phyloP scores from a whole-genome alignment of 2,888 invertebrate species.

The Gandaritis pyraliata region DNA sequence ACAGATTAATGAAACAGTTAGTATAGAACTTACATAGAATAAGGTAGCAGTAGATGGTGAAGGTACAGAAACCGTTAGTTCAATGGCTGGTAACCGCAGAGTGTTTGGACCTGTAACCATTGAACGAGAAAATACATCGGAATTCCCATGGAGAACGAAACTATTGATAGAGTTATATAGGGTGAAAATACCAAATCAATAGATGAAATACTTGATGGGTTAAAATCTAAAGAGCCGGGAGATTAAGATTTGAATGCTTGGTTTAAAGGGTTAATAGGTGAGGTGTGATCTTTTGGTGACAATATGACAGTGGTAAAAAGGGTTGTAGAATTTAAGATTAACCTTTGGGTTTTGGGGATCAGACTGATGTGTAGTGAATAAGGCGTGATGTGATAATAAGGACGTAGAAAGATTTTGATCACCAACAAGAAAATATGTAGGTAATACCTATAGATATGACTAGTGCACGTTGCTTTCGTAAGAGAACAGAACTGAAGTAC shows the following conservation, averaged over 20 bases:
- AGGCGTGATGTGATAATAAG: slow-evolving; percentile 20
- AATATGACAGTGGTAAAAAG: slow-evolving; percentile 20
- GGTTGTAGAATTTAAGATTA: slow-evolving; percentile 20
- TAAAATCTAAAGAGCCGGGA: slow-evolving; percentile 9
- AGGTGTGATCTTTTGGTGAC: slow-evolving; percentile 32
- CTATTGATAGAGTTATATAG: slow-evolving; percentile 14
- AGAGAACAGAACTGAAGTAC: too few species aligned
- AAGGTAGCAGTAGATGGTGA: too few species aligned
- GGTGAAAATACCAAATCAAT: slow-evolving; percentile 20
- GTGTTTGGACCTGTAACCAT: slow-evolving; percentile 47
- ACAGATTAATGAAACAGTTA: background rate
- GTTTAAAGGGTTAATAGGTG: slow-evolving; percentile 23
- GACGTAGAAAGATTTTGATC: background rate
- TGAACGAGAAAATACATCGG: slow-evolving; percentile 70
- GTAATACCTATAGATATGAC: too few species aligned
- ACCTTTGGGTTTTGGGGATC: slow-evolving; percentile 16
- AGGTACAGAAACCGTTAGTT: slow-evolving; percentile 31
- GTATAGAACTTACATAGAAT: too few species aligned
- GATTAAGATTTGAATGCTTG: slow-evolving; percentile 28
- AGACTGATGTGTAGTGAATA: slow-evolving; percentile 15
- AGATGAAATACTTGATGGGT: slow-evolving; percentile 18
- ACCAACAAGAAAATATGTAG: slow-evolving; percentile 2
- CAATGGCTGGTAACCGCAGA: slow-evolving; percentile 30
- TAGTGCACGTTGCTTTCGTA: too few species aligned
- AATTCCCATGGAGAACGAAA: slow-evolving; percentile 66